Evolutionary conservation across 2,888 invertebrate species (phyloP), one percentile per base, ranked within the genome.

Genomic region (Lissocephala sabroskyi): DNA sequence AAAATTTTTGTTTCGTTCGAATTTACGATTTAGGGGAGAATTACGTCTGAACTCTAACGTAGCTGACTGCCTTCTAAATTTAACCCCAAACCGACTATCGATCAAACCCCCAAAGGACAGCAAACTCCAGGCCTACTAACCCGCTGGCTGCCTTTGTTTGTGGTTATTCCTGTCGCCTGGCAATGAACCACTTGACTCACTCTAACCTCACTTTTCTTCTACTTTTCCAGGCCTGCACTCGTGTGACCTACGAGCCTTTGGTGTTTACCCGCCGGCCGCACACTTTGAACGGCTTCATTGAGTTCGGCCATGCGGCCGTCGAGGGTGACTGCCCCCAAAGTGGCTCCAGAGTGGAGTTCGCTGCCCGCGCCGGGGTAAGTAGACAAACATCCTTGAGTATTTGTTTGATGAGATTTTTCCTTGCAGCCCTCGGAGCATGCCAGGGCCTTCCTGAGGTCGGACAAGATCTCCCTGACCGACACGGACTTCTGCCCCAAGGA

Each of bases 251-350:
- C 53, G 79, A 79, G 26, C 83, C 84, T 1, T 64, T 84, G 37
- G 81, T 84, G 23, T 84, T 84, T 45, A 80, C 84, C 52, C 83
- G 80, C 53, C 82, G 84, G 7, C 83, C 84, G 1, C 83, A 85
- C 49, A 78, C 79, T 1, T 56, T 85, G 4, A 78, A 80, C 40
- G 83, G 83, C 1, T 62, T 74, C 14, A 64, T 84, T 11, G 60
- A 73, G 5, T 85, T 85, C 61, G 85, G 85, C 4, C 68, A 66
- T 47, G 74, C 75, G 11, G 59, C 60, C 2, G 74, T 62, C 11
- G 70, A 75, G 19, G 65, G 64, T 11, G 71, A 70, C 13, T 82
- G 83, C 43, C 83, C 84, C 2, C 59, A 56, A 7, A 62, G 71
- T 42, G 79, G 76, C 9, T 83, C 84, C 3, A 79, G 66, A 17